phyloP scores from a whole-genome alignment of 2,113 vertebrate genomes.

The Excalfactoria chinensis region DNA sequence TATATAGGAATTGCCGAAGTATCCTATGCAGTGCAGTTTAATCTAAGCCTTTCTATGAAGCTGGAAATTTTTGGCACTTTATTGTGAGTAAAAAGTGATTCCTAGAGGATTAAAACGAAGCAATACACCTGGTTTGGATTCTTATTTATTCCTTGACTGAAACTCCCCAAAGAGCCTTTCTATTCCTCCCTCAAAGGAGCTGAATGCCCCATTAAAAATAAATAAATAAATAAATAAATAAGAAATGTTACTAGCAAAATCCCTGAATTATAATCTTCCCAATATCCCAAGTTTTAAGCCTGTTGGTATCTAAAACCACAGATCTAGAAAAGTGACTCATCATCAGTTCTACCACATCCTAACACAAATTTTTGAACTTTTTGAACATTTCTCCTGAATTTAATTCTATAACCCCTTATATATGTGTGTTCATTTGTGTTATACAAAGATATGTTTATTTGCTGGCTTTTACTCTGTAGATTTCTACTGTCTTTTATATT shows the following conservation, averaged over 20 bases:
- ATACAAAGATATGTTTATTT: background rate
- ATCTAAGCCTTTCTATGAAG: background rate
- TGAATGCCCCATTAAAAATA: background rate
- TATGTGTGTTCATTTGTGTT: background rate
- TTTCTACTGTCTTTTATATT: background rate
- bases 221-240: too few relatives aligned
- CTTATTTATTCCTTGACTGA: background rate
- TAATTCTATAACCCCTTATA: background rate
- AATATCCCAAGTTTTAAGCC: background rate
- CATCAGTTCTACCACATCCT: background rate
- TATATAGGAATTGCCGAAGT: background rate
- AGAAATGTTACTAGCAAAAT: background rate
- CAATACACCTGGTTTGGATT: background rate
- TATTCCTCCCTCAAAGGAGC: background rate
- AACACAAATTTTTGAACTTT: background rate
- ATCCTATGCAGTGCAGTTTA: background rate
- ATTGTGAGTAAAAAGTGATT: background rate
- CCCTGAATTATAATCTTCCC: background rate
- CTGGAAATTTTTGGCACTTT: background rate
- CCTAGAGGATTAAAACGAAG: background rate
- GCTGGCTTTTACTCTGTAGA: background rate
- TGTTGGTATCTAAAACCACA: background rate
- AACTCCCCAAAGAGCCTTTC: background rate
- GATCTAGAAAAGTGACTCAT: background rate
- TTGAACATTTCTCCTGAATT: background rate